Percentiles rank a stretch among this genome's conserved stretches.
Conservation (phyloP, 2,797 vertebrate species). For the Tadarida brasiliensis region DNA sequence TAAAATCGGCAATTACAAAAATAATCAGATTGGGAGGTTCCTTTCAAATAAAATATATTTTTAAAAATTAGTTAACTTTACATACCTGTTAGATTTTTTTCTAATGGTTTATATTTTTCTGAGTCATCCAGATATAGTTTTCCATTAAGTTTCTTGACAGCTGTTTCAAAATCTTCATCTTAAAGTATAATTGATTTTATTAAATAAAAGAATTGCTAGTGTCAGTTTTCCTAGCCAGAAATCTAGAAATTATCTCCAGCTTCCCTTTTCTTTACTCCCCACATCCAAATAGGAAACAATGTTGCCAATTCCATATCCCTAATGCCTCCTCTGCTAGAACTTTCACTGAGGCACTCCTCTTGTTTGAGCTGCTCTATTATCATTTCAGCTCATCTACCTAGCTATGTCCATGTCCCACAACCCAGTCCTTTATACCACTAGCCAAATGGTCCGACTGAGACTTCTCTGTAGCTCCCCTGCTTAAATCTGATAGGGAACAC, state of each 20-base stretch:
- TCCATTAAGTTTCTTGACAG: slow-evolving; percentile 95
- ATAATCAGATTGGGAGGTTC: not conserved
- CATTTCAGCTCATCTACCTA: not conserved
- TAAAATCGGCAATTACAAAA: not conserved
- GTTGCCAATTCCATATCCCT: not conserved
- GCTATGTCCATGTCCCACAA: not conserved
- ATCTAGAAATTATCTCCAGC: not conserved
- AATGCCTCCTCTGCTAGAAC: not conserved
- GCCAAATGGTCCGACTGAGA: not conserved
- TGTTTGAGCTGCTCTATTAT: not conserved
- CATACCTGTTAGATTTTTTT: slow-evolving; percentile 83
- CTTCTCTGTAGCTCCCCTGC: not conserved
- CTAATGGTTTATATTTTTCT: slow-evolving; percentile 72
- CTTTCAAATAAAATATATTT: not conserved
- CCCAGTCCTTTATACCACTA: not conserved
- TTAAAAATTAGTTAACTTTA: slow-evolving; percentile 32
- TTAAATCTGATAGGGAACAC: not conserved
- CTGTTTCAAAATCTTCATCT: slow-evolving; percentile 98
- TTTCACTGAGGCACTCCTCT: not conserved
- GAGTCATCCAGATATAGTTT: slow-evolving; percentile 92
- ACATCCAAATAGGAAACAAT: not conserved
- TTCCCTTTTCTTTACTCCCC: not conserved
- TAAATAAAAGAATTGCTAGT: slow-evolving; percentile 57
- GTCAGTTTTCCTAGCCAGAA: slow-evolving; percentile 13
- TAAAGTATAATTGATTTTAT: slow-evolving; percentile 80